Base-by-base conservation (phyloP, 2,888 invertebrate genomes). In the Leucozona laternaria region DNA sequence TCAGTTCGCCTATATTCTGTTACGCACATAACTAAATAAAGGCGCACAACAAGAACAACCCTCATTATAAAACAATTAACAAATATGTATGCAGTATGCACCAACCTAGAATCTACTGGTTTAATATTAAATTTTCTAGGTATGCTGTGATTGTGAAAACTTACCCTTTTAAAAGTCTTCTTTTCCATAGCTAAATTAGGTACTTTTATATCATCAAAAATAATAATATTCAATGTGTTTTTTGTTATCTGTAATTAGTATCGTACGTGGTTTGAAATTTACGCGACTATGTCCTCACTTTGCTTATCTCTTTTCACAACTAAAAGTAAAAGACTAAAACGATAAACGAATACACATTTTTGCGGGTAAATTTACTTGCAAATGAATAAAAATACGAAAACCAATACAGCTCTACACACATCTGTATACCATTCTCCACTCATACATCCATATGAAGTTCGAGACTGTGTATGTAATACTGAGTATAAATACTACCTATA, bases 261-360 rank as follows among this genome's bases (percentile, higher is more conserved):
- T 15, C 40, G 1, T 10, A 48, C 7, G 17, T 4, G 4, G 11
- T 20, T 20, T 48, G n/a, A 48, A 48, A 48, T 48, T 48, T 48
- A 48, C 48, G 3, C 17, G 20, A 4, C 11, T 48, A 10, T 4
- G 20, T 10, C 20, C 48, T 11, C 48, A 48, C 48, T 48, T 20
- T 20, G 4, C 4, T 11, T 11, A 48, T 20, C 11, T 0, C 48
- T 48, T 20, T 48, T 48, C 48, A 48, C 48, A 48, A 48, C 48
- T 48, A 4, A 48, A n/a, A n/a, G n/a, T n/a, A n/a, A n/a, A n/a
- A n/a, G n/a, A n/a, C n/a, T n/a, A n/a, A n/a, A n/a, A n/a, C n/a
- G n/a, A n/a, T n/a, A n/a, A 48, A 45, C 3, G 45, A 45, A 45
- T 48, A 48, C 20, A 48, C 48, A 48, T 17, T 48, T 48, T 48